Evolutionary conservation across 2,797 vertebrate species (phyloP).

Genomic region (Xenops minutus): DNA sequence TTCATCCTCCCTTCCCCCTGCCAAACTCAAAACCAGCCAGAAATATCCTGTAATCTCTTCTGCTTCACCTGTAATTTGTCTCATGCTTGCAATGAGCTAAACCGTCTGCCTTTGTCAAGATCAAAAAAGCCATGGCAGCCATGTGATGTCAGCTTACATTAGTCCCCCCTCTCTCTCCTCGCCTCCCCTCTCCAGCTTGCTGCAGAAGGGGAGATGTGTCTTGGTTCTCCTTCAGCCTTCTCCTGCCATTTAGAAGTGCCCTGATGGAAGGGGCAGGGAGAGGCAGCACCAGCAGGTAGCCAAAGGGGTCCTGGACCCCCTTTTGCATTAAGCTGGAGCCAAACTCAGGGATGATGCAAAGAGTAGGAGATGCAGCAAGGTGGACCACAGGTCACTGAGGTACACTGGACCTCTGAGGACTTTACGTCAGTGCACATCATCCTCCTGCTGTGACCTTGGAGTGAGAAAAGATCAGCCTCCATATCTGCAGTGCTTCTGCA

Average conservation of each 20-base stretch:
- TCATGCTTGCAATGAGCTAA: neutral
- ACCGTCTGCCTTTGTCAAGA: slow-evolving; percentile 58
- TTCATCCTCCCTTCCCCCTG: neutral
- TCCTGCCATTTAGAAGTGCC: neutral
- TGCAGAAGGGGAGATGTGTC: neutral
- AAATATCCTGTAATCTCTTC: slow-evolving; percentile 59
- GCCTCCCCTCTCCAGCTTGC: neutral
- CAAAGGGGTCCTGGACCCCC: neutral
- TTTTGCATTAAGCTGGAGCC: neutral
- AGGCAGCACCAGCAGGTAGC: neutral
- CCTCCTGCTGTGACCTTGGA: neutral
- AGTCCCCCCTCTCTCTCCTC: neutral
- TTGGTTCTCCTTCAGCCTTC: neutral
- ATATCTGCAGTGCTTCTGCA: neutral
- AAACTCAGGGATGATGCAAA: neutral
- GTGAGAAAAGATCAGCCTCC: neutral
- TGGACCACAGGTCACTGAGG: neutral
- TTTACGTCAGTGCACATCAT: neutral
- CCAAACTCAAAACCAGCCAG: neutral
- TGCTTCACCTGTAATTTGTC: slow-evolving; percentile 63
- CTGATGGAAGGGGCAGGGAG: neutral
- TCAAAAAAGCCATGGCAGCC: slow-evolving; percentile 1
- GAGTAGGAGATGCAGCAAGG: neutral
- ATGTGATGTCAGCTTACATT: slow-evolving; percentile 29
- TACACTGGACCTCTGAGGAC: neutral